Percentiles rank a stretch among this genome's conserved stretches.
Conservation (phyloP, 2,888 invertebrate genomes). For the Thelaira solivaga region DNA sequence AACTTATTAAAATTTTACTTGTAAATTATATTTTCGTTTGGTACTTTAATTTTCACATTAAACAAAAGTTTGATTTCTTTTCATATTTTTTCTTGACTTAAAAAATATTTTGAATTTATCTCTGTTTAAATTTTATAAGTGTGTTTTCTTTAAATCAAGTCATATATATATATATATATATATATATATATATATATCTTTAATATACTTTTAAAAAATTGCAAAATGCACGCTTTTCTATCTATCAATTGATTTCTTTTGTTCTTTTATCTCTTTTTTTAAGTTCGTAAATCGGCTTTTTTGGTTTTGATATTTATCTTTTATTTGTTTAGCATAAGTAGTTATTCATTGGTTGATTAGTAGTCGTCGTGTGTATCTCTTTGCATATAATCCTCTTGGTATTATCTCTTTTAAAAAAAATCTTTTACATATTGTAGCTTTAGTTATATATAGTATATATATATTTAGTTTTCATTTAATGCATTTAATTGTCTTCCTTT, state of each 20-base stretch:
- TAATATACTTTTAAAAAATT: slow-evolving; percentile 36
- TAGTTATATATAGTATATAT: too few relatives aligned
- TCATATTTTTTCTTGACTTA: slow-evolving; percentile 36
- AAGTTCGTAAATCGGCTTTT: slow-evolving; percentile 44
- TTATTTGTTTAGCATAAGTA: slow-evolving; percentile 51
- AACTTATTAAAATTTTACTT: slow-evolving; percentile 23
- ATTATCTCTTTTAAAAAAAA: slow-evolving; percentile 55
- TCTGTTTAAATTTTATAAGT: slow-evolving; percentile 18
- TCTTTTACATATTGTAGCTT: slow-evolving; percentile 32
- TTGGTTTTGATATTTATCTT: slow-evolving; percentile 34
- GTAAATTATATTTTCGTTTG: slow-evolving; percentile 22
- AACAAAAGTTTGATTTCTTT: slow-evolving; percentile 37
- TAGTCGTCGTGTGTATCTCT: slow-evolving; percentile 52
- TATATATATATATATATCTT: too few relatives aligned
- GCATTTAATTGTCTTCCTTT: slow-evolving; percentile 66
- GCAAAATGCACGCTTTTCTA: slow-evolving; percentile 34
- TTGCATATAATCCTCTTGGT: slow-evolving; percentile 57
- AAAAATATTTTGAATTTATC: slow-evolving; percentile 43
- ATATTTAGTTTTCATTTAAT: slow-evolving; percentile 21
- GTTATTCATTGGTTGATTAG: slow-evolving; percentile 33
- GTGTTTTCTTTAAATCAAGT: slow-evolving; percentile 28
- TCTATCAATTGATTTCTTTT: slow-evolving; percentile 10
- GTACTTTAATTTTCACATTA: slow-evolving; percentile 32
- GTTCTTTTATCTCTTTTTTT: slow-evolving; percentile 24
- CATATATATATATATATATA: too few relatives aligned